These are phyloP conservation scores for Manduca sexta DNA, from an alignment of 1,140 invertebrate genomes.

Conservation along the genomic window DNA sequence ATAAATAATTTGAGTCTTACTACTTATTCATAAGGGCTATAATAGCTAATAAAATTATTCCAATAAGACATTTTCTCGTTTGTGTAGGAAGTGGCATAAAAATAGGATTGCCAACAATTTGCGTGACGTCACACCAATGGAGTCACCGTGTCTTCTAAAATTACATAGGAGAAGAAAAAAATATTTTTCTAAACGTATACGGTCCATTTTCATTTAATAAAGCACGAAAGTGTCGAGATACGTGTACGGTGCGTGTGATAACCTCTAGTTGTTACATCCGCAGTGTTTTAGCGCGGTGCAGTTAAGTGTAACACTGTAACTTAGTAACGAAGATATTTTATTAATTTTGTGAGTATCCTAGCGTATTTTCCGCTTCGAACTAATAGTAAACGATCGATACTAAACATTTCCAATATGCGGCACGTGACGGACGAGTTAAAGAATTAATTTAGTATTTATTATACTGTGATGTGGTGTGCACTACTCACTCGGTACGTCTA, in stretches of 20 bases:
- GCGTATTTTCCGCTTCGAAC: constrained; percentile 35
- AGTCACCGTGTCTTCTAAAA: constrained; percentile 63
- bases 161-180: constrained; percentile 61
- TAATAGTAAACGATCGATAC: constrained; percentile 36
- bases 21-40: constrained; percentile 37
- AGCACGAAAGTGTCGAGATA: constrained; percentile 40
- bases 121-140: constrained; percentile 61
- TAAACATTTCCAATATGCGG: constrained; percentile 23
- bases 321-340: constrained; percentile 37
- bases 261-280: constrained; percentile 5
- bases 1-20: constrained; percentile 49
- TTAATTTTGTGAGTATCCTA: constrained; percentile 57
- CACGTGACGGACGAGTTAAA: constrained; percentile 37
- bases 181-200: constrained; percentile 42
- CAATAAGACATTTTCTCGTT: constrained; percentile 38
- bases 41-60: constrained; percentile 31
- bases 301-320: constrained; percentile 14
- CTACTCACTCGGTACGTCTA: constrained; percentile 34
- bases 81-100: constrained; percentile 61
- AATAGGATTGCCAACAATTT: constrained; percentile 71
- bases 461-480: constrained; percentile 43
- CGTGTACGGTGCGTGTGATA: constrained; percentile 44
- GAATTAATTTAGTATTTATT: constrained; percentile 42
- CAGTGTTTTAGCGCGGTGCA: too few relatives aligned
- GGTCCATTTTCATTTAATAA: constrained; percentile 46